A percentile compares a stretch with the other conserved stretches of the same genome.
Conservation (phyloP, 2,888 invertebrate genomes). For the Dichetophora obliterata region DNA sequence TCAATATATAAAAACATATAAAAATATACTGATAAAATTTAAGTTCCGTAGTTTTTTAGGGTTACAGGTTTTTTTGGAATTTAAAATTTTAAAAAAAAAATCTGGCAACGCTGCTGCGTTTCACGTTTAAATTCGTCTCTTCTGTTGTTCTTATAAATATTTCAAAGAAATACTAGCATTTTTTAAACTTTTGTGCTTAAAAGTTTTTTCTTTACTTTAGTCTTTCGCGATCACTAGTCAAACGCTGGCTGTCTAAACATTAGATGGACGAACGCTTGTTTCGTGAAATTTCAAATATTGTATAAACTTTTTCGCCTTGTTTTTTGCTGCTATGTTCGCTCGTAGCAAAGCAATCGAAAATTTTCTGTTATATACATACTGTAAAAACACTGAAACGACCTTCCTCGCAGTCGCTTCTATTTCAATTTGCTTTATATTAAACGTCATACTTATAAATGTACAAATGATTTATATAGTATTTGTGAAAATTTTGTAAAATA, state of each 20-base stretch:
- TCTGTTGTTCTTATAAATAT: background rate
- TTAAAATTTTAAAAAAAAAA: no score
- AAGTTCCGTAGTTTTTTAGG: no score
- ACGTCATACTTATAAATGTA: background rate
- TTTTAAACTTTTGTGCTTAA: background rate
- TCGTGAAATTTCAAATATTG: background rate
- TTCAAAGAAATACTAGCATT: background rate
- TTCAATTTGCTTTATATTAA: background rate
- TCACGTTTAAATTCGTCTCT: background rate
- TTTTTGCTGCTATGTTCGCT: background rate
- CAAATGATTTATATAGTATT: background rate
- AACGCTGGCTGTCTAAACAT: conserved; percentile 22
- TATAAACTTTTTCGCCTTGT: background rate
- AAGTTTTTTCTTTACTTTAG: conserved; percentile 15
- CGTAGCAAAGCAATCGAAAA: background rate
- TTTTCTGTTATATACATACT: background rate
- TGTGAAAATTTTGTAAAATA: background rate
- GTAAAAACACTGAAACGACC: conserved; percentile 1
- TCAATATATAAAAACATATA: no score
- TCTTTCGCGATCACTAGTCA: conserved; percentile 35
- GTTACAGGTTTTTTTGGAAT: no score
- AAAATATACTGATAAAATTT: no score
- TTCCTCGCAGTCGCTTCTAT: background rate
- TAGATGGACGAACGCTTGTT: conserved; percentile 30
- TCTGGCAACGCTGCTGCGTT: no score